Evolutionary conservation across 2,113 vertebrate species (phyloP), one percentile per base, ranked within the genome.

Genomic region (Phalacrocorax brasilianus): DNA sequence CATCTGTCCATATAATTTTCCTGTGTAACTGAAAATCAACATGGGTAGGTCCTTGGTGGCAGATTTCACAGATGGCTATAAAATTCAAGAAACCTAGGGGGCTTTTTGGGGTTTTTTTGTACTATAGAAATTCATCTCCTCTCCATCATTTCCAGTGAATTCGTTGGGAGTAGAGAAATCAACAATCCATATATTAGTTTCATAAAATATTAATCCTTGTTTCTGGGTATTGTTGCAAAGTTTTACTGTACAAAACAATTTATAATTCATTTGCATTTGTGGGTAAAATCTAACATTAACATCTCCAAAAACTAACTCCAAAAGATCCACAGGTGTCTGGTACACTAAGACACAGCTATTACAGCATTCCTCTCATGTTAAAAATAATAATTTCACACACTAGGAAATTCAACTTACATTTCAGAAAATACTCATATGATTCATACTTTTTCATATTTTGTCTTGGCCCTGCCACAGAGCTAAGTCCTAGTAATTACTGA

Each of bases 351-450:
- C n/a, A 67, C 52, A 40, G 85, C 50, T 85, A 86, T 68, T 86
- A 30, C 63, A 96, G 73, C 66, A 61, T 67, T 94, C 52, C 85
- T 40, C 77, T 91, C 79, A 38, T 24, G 35, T 63, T 40, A 93
- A 83, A 94, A 88, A 52, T 17, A 70, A 95, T 94, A 44, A 88
- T 52, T 92, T 95, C 85, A 92, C 40, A 87, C 86, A 91, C 65
- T 61, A 71, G 68, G 58, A 97, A 94, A 88, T n/a, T 28, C 84
- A 89, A 76, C 27, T 88, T 67, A 56, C 52, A 59, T 40, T 87
- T 95, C 76, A 83, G 47, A 85, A 95, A 93, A 81, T 47, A 55
- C 93, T 95, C 71, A 83, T 91, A 63, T 44, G 65, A 95, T 78
- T 78, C 22, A 33, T 47, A 71, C 38, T 59, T 47, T 38, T 88